phyloP scores from a whole-genome alignment of 1,140 invertebrate species.

The Pseudoatta argentina region DNA sequence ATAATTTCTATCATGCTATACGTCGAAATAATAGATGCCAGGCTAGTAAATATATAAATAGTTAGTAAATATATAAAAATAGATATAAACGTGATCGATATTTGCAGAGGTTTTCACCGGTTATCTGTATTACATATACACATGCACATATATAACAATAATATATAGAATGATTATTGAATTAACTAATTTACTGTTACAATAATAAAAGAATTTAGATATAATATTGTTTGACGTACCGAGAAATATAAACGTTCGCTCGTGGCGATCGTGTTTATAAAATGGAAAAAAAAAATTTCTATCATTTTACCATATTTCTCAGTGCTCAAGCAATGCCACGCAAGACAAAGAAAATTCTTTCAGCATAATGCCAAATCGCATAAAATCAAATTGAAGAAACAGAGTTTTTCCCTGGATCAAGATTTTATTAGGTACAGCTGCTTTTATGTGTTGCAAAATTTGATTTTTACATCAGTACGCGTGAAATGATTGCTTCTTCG shows the following conservation, averaged over 20 bases:
- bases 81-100: slow-evolving; percentile 18
- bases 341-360: slow-evolving; percentile 49
- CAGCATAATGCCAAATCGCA: slow-evolving; percentile 47
- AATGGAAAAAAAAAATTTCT: slow-evolving; percentile 12
- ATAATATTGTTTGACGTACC: slow-evolving; percentile 36
- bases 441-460: slow-evolving; percentile 31
- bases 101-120: slow-evolving; percentile 53
- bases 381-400: slow-evolving; percentile 54
- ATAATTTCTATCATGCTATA: background rate
- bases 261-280: background rate
- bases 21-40: background rate
- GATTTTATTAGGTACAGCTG: slow-evolving; percentile 44
- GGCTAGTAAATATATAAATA: background rate
- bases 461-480: slow-evolving; percentile 18
- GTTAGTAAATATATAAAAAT: background rate
- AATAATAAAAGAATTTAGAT: slow-evolving; percentile 22
- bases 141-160: slow-evolving; percentile 19
- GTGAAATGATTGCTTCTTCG: slow-evolving; percentile 37
- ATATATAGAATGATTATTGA: slow-evolving; percentile 36
- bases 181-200: slow-evolving; percentile 41
- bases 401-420: slow-evolving; percentile 36
- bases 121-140: slow-evolving; percentile 28
- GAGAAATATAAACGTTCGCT: slow-evolving; percentile 37
- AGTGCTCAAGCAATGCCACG: slow-evolving; percentile 14
- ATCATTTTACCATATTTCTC: slow-evolving; percentile 21